Conservation (phyloP, 2,113 vertebrate genomes). For the Perca schrenkii region DNA sequence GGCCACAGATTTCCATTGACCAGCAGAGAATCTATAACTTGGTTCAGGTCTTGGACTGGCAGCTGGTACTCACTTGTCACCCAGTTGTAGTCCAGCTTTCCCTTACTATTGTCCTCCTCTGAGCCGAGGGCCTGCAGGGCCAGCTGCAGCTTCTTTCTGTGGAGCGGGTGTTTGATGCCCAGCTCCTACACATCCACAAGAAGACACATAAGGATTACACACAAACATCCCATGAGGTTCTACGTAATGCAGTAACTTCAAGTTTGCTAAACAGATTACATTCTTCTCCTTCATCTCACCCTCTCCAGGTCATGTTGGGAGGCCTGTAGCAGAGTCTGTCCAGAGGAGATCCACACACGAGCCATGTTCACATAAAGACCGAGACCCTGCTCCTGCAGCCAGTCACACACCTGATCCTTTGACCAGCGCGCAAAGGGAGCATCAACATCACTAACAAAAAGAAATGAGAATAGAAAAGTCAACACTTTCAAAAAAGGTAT, state of each 20-base stretch:
- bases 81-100: slow-evolving; percentile 97
- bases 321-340: slow-evolving; percentile 96
- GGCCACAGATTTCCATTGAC: background rate
- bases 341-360: slow-evolving; percentile 93
- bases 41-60: background rate
- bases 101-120: slow-evolving; percentile 95
- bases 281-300: slow-evolving; percentile 81
- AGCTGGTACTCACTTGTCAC: slow-evolving; percentile 91
- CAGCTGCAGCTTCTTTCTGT: slow-evolving; percentile 97
- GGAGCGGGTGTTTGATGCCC: slow-evolving; percentile 94
- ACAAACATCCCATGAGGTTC: background rate
- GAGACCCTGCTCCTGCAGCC: slow-evolving; percentile 95
- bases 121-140: slow-evolving; percentile 96
- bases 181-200: slow-evolving; percentile 87
- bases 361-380: slow-evolving; percentile 91
- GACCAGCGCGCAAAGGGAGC: slow-evolving; percentile 97
- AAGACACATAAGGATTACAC: background rate
- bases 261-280: background rate
- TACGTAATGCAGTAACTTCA: background rate
- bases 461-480: background rate
- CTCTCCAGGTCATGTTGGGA: slow-evolving; percentile 97
- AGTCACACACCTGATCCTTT: slow-evolving; percentile 95
- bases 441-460: slow-evolving; percentile 90
- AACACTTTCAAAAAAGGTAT: background rate
- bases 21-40: background rate